A percentile compares a stretch with the other conserved stretches of the same genome.
phyloP scores from a whole-genome alignment of 2,113 vertebrate species.

The Seriola rivoliana region DNA sequence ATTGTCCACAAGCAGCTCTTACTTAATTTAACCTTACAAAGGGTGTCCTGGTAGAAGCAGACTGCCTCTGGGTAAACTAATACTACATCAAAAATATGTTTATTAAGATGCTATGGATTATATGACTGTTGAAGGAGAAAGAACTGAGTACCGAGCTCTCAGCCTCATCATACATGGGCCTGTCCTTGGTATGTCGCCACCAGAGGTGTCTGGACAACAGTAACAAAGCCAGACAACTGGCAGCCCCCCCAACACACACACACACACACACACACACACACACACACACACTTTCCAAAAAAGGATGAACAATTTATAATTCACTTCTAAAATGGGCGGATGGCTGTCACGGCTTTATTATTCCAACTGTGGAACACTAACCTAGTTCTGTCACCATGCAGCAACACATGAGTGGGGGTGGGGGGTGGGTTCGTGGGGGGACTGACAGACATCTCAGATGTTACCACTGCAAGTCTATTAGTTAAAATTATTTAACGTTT shows the following conservation, averaged over 20 bases:
- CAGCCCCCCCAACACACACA: background rate
- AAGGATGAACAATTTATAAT: background rate
- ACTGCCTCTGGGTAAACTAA: background rate
- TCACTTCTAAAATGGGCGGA: conserved; percentile 10
- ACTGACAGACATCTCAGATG: background rate
- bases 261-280: background rate
- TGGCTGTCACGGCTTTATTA: background rate
- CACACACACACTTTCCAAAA: background rate
- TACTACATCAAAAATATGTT: background rate
- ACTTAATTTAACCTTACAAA: background rate
- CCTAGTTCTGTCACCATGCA: conserved; percentile 8
- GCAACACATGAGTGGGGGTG: background rate
- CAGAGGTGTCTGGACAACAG: background rate
- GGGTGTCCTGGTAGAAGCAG: background rate
- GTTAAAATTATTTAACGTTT: background rate
- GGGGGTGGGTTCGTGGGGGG: no score
- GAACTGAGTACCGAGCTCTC: background rate
- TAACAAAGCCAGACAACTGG: background rate
- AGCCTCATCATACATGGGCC: background rate
- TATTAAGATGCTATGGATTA: background rate
- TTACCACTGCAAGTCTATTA: background rate
- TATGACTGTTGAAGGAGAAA: background rate
- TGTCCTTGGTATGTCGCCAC: conserved; percentile 2
- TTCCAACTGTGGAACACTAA: conserved; percentile 30
- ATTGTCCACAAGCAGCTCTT: background rate